A percentile compares a stretch with the other conserved stretches of the same genome.
Conservation (phyloP, 2,797 vertebrate genomes). For the Scleropages formosus region DNA sequence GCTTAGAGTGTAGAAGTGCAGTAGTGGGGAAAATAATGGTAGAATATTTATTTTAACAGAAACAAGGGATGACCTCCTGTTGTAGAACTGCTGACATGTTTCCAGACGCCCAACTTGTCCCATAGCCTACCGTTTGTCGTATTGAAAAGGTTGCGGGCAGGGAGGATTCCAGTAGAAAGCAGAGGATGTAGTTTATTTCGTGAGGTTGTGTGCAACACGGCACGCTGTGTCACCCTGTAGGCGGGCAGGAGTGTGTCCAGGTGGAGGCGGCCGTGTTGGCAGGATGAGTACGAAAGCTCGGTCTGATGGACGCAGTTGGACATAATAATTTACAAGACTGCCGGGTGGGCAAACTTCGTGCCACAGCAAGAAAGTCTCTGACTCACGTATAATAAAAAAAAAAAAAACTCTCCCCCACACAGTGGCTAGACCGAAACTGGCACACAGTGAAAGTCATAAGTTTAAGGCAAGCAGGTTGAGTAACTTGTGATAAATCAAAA, state of each 20-base stretch:
- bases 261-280: constrained; percentile 16
- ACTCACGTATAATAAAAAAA: no score
- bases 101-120: neutral
- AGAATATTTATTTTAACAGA: no score
- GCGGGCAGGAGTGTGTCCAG: neutral
- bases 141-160: neutral
- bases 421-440: neutral
- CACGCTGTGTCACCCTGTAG: constrained; percentile 9
- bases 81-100: no score
- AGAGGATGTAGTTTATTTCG: constrained; percentile 1
- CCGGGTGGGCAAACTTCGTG: neutral
- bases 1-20: no score
- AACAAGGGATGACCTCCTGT: no score
- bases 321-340: constrained; percentile 19
- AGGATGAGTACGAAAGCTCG: constrained; percentile 3
- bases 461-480: no score
- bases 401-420: neutral
- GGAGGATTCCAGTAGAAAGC: no score
- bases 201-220: constrained; percentile 10
- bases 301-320: neutral
- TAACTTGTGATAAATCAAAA: no score
- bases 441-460: neutral
- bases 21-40: no score
- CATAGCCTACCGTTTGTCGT: neutral
- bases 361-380: constrained; percentile 4